Percentiles rank a stretch among this genome's conserved stretches.
These are phyloP conservation scores for Cataglyphis livida DNA, from an alignment of 2,888 invertebrate genomes.

Conservation along the genomic window DNA sequence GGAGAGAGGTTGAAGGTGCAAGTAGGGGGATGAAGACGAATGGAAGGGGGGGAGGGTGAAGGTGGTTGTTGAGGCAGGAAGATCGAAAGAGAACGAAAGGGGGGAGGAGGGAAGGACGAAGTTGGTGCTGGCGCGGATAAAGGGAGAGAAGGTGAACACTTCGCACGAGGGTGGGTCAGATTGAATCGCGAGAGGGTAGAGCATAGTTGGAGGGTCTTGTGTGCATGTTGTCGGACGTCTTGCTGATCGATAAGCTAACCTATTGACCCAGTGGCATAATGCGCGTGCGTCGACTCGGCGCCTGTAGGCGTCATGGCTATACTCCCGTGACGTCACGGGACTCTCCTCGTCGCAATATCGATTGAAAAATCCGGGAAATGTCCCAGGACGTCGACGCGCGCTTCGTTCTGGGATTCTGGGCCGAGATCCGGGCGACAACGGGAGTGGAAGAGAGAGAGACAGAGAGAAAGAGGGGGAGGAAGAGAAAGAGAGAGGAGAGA, in stretches of 20 bases:
- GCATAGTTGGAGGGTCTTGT: conserved; percentile 56
- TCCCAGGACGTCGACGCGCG: conserved; percentile 77
- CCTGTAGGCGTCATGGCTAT: conserved; percentile 75
- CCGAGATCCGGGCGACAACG: conserved; percentile 60
- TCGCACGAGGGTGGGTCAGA: conserved; percentile 67
- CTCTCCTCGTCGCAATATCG: conserved; percentile 77
- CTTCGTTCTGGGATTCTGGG: conserved; percentile 76
- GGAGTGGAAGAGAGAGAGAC: not conserved
- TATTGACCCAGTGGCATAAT: conserved; percentile 82
- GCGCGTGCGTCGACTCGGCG: conserved; percentile 67
- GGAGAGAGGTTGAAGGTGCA: conserved; percentile 9
- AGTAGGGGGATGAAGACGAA: conserved; percentile 57
- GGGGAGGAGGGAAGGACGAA: conserved; percentile 28
- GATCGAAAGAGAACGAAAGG: conserved; percentile 11
- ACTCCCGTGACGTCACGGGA: conserved; percentile 81
- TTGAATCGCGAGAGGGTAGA: conserved; percentile 73
- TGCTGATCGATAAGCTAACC: conserved; percentile 84
- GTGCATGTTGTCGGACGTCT: conserved; percentile 76
- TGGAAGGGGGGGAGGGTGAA: conserved; percentile 52
- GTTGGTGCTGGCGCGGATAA: conserved; percentile 17
- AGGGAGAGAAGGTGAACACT: not conserved
- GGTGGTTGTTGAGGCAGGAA: conserved; percentile 30
- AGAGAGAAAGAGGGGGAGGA: too few relatives aligned
- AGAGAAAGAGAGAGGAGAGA: conserved; percentile 2
- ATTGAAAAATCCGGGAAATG: conserved; percentile 81